Base-by-base conservation (phyloP, 37 sponge, comb jelly and placozoan genomes). In the Lycopodina hypogea region DNA sequence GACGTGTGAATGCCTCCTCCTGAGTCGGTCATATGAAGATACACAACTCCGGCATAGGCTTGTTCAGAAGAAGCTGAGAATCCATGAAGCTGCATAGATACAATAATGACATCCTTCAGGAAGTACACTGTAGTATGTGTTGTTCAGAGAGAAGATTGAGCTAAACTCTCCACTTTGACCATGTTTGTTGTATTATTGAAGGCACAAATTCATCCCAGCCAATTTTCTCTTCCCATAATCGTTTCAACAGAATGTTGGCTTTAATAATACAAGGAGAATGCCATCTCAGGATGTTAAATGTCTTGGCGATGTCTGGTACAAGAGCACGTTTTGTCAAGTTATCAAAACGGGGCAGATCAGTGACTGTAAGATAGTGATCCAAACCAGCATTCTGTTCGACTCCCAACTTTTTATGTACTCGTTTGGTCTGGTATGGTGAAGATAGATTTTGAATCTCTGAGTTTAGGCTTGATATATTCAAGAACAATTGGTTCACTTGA, bases 251-350 rank as follows among this genome's bases (percentile, higher is more conserved):
- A 34, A 65, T 65, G 2, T 65, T 65, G 4, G 30, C 3, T 2
- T 3, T 24, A 32, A 65, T 19, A 3, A 29, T 65, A 34, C 34
- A 32, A 14, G 66, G 35, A 11, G 66, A 36, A 15, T 52, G 53
- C 76, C 76, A 75, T 51, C 83, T 69, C 32, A 83, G 62, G 22
- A 70, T 52, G 34, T 84, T 72, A 56, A 77, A 84, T 0, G 70
- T 70, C 32, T 51, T 73, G n/a, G 83, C 72, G 41, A 83, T 45
- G 37, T 83, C 75, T 18, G 83, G 74, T 7, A 50, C 35, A 21
- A 74, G 56, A 7, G 17, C 7, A 15, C 76, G 56, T 45, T 83
- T 83, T 42, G 83, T 83, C 14, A 74, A 9, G 38, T 29, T 33
- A 32, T 30, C 17, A 12, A 23, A 42, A 41, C 34, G 42, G 33